A percentile compares a stretch with the other conserved stretches of the same genome.
Evolutionary conservation across 2,888 invertebrate species (phyloP).

Genomic region (Leptopilina myrica): DNA sequence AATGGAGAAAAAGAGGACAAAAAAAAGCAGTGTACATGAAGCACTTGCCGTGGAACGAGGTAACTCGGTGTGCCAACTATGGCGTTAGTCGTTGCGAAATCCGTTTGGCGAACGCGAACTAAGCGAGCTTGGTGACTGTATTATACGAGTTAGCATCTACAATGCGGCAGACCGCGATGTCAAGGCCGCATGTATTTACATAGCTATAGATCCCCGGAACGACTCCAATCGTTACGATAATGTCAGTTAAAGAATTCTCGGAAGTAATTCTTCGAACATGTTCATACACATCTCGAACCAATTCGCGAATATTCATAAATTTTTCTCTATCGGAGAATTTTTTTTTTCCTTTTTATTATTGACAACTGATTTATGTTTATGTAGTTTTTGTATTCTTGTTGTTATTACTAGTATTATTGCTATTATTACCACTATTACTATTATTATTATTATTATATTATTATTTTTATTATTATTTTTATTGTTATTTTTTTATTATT

Average conservation of each 20-base stretch:
- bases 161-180: conserved; percentile 61
- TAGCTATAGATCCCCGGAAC: conserved; percentile 37
- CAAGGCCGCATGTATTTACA: conserved; percentile 69
- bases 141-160: conserved; percentile 43
- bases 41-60: neutral
- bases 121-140: conserved; percentile 42
- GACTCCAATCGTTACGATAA: conserved; percentile 32
- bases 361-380: no score
- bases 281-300: no score
- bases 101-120: conserved; percentile 32
- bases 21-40: neutral
- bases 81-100: conserved; percentile 39
- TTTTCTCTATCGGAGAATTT: no score
- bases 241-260: neutral
- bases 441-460: no score
- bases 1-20: neutral
- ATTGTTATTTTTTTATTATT: no score
- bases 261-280: neutral
- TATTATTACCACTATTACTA: no score
- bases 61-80: conserved; percentile 19
- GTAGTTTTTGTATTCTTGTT: no score
- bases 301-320: no score
- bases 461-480: no score
- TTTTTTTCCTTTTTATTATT: no score
- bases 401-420: no score